Evolutionary conservation across 2,113 vertebrate species (phyloP).

Genomic region (Bothrops jararaca): DNA sequence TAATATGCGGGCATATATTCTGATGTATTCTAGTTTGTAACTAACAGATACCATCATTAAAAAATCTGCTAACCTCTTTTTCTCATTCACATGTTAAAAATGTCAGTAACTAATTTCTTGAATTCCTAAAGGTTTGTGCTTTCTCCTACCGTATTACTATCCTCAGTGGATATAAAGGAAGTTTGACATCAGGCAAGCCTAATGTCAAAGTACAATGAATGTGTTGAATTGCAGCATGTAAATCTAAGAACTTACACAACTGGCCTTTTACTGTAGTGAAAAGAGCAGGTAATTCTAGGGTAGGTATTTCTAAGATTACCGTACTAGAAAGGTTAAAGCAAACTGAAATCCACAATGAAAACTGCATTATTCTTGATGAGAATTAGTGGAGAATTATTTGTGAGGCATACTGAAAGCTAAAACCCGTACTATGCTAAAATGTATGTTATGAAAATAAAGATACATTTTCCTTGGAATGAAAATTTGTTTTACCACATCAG

Average conservation of each 20-base stretch:
- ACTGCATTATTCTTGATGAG: conserved; percentile 17
- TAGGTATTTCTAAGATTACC: conserved; percentile 7
- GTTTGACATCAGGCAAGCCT: conserved; percentile 7
- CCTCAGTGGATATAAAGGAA: not conserved
- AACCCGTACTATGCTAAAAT: not conserved
- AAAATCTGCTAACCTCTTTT: conserved; percentile 33
- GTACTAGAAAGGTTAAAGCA: not conserved
- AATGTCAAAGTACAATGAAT: conserved; percentile 19
- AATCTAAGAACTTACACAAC: conserved; percentile 26
- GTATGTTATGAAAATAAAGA: not conserved
- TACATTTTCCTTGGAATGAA: conserved; percentile 6
- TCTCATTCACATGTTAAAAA: conserved; percentile 26
- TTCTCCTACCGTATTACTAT: not conserved
- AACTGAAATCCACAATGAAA: not conserved
- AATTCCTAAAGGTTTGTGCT: conserved; percentile 9
- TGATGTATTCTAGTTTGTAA: conserved; percentile 22
- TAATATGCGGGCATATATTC: not conserved
- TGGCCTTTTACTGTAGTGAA: conserved; percentile 31
- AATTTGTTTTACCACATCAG: not conserved
- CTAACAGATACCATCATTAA: conserved; percentile 42
- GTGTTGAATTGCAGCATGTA: not conserved
- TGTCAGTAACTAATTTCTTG: conserved; percentile 33
- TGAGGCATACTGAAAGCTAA: conserved; percentile 16
- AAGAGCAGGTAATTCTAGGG: conserved; percentile 28
- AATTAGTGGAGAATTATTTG: conserved; percentile 6